Evolutionary conservation across 2,797 vertebrate genomes (phyloP).

Genomic region (Alfaro cultratus): DNA sequence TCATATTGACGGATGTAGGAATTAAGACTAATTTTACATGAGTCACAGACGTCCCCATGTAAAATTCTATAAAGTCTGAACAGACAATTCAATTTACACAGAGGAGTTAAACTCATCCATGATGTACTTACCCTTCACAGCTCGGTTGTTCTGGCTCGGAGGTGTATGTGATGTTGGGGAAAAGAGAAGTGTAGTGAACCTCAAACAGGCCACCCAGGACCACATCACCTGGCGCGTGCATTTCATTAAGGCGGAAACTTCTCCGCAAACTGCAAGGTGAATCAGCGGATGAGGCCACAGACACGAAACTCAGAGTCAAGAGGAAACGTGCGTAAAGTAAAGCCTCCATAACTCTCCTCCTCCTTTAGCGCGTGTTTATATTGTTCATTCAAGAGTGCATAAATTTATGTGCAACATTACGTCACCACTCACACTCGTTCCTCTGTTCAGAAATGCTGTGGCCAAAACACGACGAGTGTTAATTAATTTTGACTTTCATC

Average conservation of each 20-base stretch:
- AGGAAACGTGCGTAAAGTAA: constrained; percentile 5
- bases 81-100: background rate
- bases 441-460: background rate
- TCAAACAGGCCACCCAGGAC: constrained; percentile 76
- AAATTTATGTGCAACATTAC: constrained; percentile 1
- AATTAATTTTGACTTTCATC: too few relatives aligned
- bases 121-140: constrained; percentile 52
- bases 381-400: background rate
- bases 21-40: background rate
- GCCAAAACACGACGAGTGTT: too few relatives aligned
- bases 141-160: constrained; percentile 64
- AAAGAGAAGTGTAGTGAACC: constrained; percentile 68
- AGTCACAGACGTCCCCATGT: background rate
- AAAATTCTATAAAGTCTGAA: background rate
- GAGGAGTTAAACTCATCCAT: background rate
- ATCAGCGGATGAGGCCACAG: background rate
- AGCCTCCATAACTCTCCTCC: constrained; percentile 33
- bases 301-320: background rate
- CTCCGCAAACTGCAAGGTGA: constrained; percentile 32
- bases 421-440: background rate
- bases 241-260: constrained; percentile 50
- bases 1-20: background rate
- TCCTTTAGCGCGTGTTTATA: background rate
- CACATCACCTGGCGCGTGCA: constrained; percentile 68
- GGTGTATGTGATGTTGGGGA: constrained; percentile 66